phyloP scores from a whole-genome alignment of 1,140 invertebrate species.

The Papilio polyxenes region DNA sequence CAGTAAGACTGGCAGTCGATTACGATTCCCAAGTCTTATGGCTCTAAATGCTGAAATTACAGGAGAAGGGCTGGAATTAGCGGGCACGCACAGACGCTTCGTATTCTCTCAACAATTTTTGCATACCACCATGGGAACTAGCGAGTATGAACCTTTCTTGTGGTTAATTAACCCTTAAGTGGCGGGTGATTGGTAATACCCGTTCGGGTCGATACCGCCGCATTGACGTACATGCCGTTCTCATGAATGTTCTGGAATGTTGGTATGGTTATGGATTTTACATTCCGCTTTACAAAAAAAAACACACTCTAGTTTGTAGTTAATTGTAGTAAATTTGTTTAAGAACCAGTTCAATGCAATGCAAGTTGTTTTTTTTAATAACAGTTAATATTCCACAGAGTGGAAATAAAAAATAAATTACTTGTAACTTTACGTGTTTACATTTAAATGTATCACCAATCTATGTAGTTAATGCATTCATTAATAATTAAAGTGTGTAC shows the following conservation, averaged over 20 bases:
- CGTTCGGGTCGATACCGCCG: slow-evolving; percentile 48
- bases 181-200: slow-evolving; percentile 54
- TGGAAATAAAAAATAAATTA: neutral
- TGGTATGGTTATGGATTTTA: slow-evolving; percentile 41
- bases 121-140: slow-evolving; percentile 73
- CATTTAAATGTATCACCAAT: slow-evolving; percentile 8
- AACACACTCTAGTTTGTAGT: neutral
- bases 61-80: slow-evolving; percentile 55
- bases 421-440: neutral
- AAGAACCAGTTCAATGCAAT: neutral
- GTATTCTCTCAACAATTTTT: slow-evolving; percentile 75
- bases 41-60: slow-evolving; percentile 68
- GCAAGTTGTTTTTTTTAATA: neutral
- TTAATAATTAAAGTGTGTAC: slow-evolving; percentile 24
- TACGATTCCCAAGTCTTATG: slow-evolving; percentile 52
- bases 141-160: slow-evolving; percentile 50
- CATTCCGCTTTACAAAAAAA: slow-evolving; percentile 18
- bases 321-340: neutral
- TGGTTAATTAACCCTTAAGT: slow-evolving; percentile 57
- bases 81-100: slow-evolving; percentile 59
- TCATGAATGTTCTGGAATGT: slow-evolving; percentile 40
- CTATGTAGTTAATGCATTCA: slow-evolving; percentile 15
- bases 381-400: neutral
- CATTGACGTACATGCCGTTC: slow-evolving; percentile 32
- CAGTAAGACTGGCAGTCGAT: slow-evolving; percentile 42